Evolutionary conservation across 2,797 vertebrate species (phyloP).

Genomic region (Nasua narica): DNA sequence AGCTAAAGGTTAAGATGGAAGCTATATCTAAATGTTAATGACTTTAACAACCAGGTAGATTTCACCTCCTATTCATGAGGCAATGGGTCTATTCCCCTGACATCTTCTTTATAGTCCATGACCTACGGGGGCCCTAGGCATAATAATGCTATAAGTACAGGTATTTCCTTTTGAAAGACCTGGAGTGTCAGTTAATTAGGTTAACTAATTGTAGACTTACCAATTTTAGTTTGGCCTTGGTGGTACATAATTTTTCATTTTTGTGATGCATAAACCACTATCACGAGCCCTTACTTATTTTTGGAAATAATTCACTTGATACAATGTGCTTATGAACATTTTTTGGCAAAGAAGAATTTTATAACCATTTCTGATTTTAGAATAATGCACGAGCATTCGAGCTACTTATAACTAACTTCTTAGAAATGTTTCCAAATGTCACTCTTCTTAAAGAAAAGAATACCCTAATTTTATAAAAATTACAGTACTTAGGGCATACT

Average conservation of each 20-base stretch:
- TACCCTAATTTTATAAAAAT: neutral
- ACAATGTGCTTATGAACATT: neutral
- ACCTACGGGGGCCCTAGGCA: too few relatives aligned
- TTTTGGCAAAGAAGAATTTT: slow-evolving; percentile 24
- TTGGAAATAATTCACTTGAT: neutral
- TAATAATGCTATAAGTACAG: neutral
- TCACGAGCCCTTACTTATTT: neutral
- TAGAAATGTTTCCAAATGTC: neutral
- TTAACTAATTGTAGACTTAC: neutral
- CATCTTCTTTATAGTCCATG: neutral
- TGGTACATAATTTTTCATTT: neutral
- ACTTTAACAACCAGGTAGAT: neutral
- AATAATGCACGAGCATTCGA: neutral
- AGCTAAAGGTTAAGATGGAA: neutral
- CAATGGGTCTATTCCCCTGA: neutral
- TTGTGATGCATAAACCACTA: slow-evolving; percentile 12
- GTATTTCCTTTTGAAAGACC: slow-evolving; percentile 7
- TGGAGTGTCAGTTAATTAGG: neutral
- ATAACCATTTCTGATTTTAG: slow-evolving; percentile 8
- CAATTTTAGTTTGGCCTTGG: neutral
- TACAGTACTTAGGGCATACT: neutral
- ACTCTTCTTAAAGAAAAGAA: slow-evolving; percentile 13
- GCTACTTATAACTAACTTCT: neutral
- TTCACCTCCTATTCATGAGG: neutral
- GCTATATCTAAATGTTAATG: neutral